Evolutionary conservation across 2,888 invertebrate genomes (phyloP).

Genomic region (Meta bourneti): DNA sequence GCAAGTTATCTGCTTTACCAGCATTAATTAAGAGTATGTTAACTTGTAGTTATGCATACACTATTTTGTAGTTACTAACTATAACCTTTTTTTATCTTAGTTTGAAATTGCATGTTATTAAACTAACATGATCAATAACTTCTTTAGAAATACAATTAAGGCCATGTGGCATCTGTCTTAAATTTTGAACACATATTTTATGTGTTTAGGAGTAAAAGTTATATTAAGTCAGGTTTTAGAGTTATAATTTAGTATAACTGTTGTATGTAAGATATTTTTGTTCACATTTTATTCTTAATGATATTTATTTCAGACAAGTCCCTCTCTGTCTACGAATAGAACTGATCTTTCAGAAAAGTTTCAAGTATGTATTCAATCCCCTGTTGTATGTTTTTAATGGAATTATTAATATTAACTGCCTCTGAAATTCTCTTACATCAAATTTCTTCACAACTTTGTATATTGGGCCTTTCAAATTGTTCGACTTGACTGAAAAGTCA

Average conservation of each 20-base stretch:
- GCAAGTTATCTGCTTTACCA: too few species aligned
- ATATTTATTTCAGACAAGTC: constrained; percentile 39
- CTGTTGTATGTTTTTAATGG: neutral
- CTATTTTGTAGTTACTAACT: too few species aligned
- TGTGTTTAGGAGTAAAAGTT: neutral
- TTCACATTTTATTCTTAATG: neutral
- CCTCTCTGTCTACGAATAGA: neutral
- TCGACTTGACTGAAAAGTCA: too few species aligned
- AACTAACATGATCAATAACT: too few species aligned
- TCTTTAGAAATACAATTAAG: too few species aligned
- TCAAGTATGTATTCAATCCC: neutral
- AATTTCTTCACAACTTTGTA: neutral
- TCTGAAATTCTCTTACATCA: neutral
- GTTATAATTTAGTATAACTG: neutral
- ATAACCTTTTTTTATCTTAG: too few species aligned
- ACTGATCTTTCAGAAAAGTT: constrained; percentile 3
- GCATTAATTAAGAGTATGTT: too few species aligned
- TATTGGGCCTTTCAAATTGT: neutral
- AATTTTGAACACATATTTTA: neutral
- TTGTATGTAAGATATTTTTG: neutral
- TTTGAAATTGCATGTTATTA: too few species aligned
- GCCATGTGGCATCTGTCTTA: neutral
- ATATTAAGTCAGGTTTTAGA: neutral
- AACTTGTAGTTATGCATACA: too few species aligned
- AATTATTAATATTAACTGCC: neutral